phyloP scores from a whole-genome alignment of 2,888 invertebrate genomes.

The Drosophila robusta region DNA sequence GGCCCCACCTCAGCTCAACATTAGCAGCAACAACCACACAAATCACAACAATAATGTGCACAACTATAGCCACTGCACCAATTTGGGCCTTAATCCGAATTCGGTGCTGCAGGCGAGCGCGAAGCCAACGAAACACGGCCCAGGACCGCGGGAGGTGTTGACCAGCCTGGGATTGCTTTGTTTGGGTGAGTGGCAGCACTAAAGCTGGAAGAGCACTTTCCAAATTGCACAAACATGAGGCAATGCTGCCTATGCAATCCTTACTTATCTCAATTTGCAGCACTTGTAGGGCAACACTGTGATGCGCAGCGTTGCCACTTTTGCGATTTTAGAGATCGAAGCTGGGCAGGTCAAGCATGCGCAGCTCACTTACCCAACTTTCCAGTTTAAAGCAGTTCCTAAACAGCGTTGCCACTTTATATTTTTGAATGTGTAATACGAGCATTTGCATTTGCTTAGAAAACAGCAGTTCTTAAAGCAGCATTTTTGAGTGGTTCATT shows the following conservation, averaged over 20 bases:
- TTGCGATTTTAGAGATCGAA: no score
- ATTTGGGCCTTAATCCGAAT: slow-evolving; percentile 46
- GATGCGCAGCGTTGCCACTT: no score
- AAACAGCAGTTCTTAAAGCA: no score
- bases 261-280: neutral
- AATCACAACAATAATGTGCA: slow-evolving; percentile 41
- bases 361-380: neutral
- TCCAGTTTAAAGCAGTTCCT: neutral
- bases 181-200: slow-evolving; percentile 85
- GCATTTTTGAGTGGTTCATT: no score
- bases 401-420: no score
- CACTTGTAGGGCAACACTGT: neutral
- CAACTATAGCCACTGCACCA: slow-evolving; percentile 61
- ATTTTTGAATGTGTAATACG: no score
- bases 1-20: slow-evolving; percentile 31
- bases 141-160: slow-evolving; percentile 91
- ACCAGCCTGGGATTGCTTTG: slow-evolving; percentile 94
- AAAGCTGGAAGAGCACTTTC: no score
- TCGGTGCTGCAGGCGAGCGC: slow-evolving; percentile 50
- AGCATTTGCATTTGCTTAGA: no score
- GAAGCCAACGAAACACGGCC: slow-evolving; percentile 84
- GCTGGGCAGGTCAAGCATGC: no score
- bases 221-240: no score
- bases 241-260: no score
- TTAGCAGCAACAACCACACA: slow-evolving; percentile 33